Base-by-base conservation (phyloP, 2,797 vertebrate genomes). In the Smutsia gigantea region DNA sequence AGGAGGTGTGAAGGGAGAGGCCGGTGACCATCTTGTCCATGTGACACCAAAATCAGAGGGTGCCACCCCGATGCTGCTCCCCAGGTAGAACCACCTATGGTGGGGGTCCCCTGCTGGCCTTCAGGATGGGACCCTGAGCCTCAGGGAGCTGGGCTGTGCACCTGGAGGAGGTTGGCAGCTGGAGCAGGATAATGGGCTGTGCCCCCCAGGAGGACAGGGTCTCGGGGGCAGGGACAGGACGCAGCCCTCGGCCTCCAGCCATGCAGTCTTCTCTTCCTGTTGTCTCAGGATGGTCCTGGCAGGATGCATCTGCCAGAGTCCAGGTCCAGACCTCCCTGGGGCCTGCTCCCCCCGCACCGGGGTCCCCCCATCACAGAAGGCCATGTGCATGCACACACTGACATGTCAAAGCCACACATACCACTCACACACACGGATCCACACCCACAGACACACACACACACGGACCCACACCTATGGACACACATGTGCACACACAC, bases 251-350 rank as follows among this genome's bases (percentile, higher is more conserved):
- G 96, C 94, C 83, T 93, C 98, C 39, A 19, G 97, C 97, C 61
- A 96, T 97, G 71, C 94, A 93, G 69, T 98, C 97, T 98, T 98
- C 98, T 98, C 98, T 99, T 99, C 99, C 99, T 99, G 99, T 98
- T 98, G 97, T 98, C 97, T 98, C 96, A 79, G 51, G 97, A 98
- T 96, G 94, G 95, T 97, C 87, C 55, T 8, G 97, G 98, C 99
- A 99, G 99, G 99, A 99, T 98, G 92, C 99, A 99, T 99, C 99
- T 99, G 99, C 98, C 98, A 97, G 98, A 98, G 98, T 98, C 98
- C 98, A 98, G 96, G 96, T 95, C 97, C 98, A 98, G 98, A 97
- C 98, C 98, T 98, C 98, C 98, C 97, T 86, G 4, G 77, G 91
- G 89, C 42, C 34, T 82, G 87, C 34, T 69, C 93, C 93, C 81